Evolutionary conservation across 2,113 vertebrate species (phyloP), one percentile per base, ranked within the genome.

Genomic region (Leptobrachium ailaonicum): DNA sequence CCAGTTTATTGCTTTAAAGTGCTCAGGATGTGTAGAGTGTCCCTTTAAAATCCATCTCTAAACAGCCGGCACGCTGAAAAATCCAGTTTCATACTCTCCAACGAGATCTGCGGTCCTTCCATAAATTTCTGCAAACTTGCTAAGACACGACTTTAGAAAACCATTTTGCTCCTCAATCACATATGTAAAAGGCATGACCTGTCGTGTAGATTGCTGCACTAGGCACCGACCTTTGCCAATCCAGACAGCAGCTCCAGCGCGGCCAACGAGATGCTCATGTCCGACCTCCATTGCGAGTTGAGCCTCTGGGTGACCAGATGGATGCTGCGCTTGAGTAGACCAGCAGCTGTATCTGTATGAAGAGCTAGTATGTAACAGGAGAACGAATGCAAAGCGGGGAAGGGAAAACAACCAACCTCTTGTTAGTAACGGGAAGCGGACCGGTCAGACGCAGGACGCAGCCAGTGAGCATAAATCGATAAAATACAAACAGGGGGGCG

Each of bases 321-420:
- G 91, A 98, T 97, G 87, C 96, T 97, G 87, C 95, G 96, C 77
- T 98, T 96, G 92, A 98, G 93, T 80, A 98, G 94, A 75, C 97
- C 97, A 41, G 95, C 93, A 77, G 97, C 97, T 71, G 95, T 96
- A 96, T 98, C 96, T 98, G 96, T 96, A 91, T 96, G 87, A 96
- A 97, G 93, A 98, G 94, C 96, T 97, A 96, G 87, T 95, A 95
- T 95, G 94, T 97, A 96, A 97, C 93, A 93, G 95, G 89, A 87
- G 87, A 92, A 93, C 91, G 94, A 94, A 66, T 50, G 79, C 92
- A 89, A 85, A 93, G 92, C 93, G 91, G 92, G 92, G 92, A 93
- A 95, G 90, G 95, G 92, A 96, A 93, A 93, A 94, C 87, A 94
- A 94, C 92, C 92, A 90, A 82, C 90, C 84, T 40, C 66, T 62